Evolutionary conservation across 2,113 vertebrate species (phyloP), one percentile per base, ranked within the genome.

Genomic region (Climacteris rufus): DNA sequence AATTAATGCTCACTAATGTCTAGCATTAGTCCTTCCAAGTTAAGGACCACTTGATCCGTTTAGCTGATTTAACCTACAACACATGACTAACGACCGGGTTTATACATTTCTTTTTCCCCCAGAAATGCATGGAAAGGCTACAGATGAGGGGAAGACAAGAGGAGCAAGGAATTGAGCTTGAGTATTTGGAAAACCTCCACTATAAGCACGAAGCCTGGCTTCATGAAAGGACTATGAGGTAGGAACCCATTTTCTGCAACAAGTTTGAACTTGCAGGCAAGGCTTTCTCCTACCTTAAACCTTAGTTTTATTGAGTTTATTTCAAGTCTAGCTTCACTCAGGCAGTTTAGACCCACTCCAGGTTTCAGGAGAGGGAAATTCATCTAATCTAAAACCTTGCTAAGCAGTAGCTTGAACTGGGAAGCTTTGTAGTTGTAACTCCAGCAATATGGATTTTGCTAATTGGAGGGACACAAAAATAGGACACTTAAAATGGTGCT

Each of bases 61-160:
- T 45, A 76, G 16, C 66, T 39, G 27, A 85, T 54, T 80, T 52
- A 83, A 39, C 63, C 21, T 79, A 56, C 15, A 83, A 82, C 33
- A 39, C 25, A 53, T 9, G 4, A 72, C 14, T 65, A 13, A 37
- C 23, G 7, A 52, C 24, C 91, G 98, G 95, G 93, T 94, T 89
- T 49, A 27, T 35, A 12, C 6, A 25, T 23, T 22, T 44, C 52
- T 71, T 35, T 74, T 15, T 7, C 2, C 39, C 1, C 11, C n/a
- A 99, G 98, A 98, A 98, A 89, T 99, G 99, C 71, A 99, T 99
- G 98, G 98, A 98, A 94, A 97, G 98, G 45, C 92, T 99, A 87
- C 97, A 98, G 11, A 37, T 71, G 10, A 97, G 98, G 11, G 98
- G 98, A 20, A 96, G 98, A 53, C 80, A 98, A 79, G 98, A 99